Base-by-base conservation (phyloP, 2,888 invertebrate genomes). In the Nomada lathburiana region DNA sequence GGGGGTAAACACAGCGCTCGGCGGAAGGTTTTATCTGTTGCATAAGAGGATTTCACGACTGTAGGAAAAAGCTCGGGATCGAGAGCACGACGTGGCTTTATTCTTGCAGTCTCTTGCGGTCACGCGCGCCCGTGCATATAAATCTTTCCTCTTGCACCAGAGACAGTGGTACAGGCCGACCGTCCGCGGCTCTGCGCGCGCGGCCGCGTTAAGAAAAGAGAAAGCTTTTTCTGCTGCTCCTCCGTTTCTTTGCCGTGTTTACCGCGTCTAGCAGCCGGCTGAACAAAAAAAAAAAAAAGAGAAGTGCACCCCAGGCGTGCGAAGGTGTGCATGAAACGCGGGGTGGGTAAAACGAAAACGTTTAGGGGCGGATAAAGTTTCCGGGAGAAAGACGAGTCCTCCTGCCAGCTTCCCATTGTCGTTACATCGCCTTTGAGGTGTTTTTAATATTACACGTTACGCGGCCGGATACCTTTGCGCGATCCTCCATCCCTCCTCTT, bases 21-120 rank as follows among this genome's bases (percentile, higher is more conserved):
- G 53, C 60, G 57, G 60, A 64, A 29, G 64, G 76, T 74, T 86
- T 86, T 74, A 84, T 86, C 74, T 71, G 63, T 64, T 69, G 71
- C 82, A 71, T 86, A 86, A 86, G 86, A 80, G 86, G 86, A 86
- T 86, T 86, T 80, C 82, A 80, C 75, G 74, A 55, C 70, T 85
- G 84, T 80, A 81, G 36, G 36, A 86, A 81, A 85, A 86, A 77
- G 84, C 80, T 60, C 68, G 81, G 84, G 65, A 84, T 86, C 86
- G 78, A 84, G 84, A 84, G 86, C 84, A 79, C 69, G 72, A 44
- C 69, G 79, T 80, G 72, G 77, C 77, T 84, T 86, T 86, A 86
- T 84, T 86, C 82, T 76, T 75, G 74, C 72, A 78, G 83, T 79
- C 79, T 82, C 82, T 82, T 63, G 84, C 82, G 82, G 86, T 82